Evolutionary conservation across 2,113 vertebrate genomes (phyloP), one percentile per base, ranked within the genome.

Genomic region (Scolopax mira): DNA sequence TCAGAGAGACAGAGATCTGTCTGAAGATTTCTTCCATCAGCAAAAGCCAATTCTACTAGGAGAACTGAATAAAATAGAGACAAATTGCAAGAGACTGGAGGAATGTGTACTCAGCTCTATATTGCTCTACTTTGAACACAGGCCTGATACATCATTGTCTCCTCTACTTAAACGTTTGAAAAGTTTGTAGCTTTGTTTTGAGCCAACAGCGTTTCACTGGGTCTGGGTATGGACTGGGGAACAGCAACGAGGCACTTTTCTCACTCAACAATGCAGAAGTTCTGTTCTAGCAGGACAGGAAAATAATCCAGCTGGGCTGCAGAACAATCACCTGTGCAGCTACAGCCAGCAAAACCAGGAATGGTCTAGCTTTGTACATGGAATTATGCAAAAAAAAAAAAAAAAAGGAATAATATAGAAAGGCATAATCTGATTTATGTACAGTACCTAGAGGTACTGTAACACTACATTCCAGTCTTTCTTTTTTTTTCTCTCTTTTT

Each of bases 41-140:
- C 73, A 92, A 90, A 85, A 83, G 51, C 30, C 82, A 58, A 42
- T 77, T 82, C 51, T 49, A 78, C 70, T 27, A 83, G 62, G 37
- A 73, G 37, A 82, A 73, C 51, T 49, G 60, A 96, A 93, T 80
- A 78, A 86, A 90, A 89, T 7, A 77, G 73, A 94, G 46, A 89
- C 37, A 90, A 94, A 93, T 46, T 61, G 49, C 1, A 1, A 42
- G 37, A 80, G 54, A 17, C n/a, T 70, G 58, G 18, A 57, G 46
- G 62, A 90, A 74, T n/a, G 18, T 4, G 67, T 7, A 44, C 37
- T 80, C 44, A 22, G 28, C 85, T 93, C 83, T 61, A 44, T 73
- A 66, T 31, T 78, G 71, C 41, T 92, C 4, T 37, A 46, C 49
- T 82, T 75, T 65, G 57, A 82, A 77, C 24, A 28, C 15, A 28